phyloP scores from a whole-genome alignment of 2,113 vertebrate species.

The Xerus inauris region DNA sequence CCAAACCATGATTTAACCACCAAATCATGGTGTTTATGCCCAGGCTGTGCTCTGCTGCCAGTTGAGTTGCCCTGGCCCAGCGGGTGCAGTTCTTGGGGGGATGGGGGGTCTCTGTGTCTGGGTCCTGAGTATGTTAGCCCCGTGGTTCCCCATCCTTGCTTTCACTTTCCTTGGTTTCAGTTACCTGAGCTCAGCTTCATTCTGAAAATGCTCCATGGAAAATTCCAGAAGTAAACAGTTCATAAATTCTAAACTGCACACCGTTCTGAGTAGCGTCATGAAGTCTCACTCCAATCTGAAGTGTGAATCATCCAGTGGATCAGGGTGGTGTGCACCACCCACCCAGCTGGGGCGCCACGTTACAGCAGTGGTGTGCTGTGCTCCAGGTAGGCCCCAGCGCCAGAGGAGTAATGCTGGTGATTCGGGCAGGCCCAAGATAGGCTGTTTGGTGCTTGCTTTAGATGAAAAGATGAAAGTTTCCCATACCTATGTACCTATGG shows the following conservation, averaged over 20 bases:
- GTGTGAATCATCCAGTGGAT: not conserved
- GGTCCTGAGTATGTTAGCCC: not conserved
- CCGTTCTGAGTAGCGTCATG: not conserved
- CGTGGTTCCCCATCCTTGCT: not conserved
- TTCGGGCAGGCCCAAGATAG: not conserved
- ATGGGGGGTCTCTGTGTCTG: too few relatives aligned
- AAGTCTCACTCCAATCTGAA: not conserved
- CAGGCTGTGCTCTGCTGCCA: too few relatives aligned
- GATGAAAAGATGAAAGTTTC: not conserved
- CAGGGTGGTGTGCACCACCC: not conserved
- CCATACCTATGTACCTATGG: accelerated
- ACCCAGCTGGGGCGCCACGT: too few relatives aligned
- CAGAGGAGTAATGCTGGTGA: accelerated
- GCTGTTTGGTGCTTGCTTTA: not conserved
- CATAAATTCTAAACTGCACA: not conserved
- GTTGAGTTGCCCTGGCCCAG: too few relatives aligned
- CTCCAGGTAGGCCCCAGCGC: not conserved
- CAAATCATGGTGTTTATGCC: not conserved
- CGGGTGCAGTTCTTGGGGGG: too few relatives aligned
- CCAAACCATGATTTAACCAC: too few relatives aligned
- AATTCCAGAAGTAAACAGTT: not conserved
- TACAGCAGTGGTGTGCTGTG: too few relatives aligned
- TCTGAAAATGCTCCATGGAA: not conserved
- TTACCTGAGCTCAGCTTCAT: not conserved
- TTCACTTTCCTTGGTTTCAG: not conserved